These are phyloP conservation scores for Cephus nigrinus DNA, from an alignment of 2,888 invertebrate genomes.

Conservation along the genomic window DNA sequence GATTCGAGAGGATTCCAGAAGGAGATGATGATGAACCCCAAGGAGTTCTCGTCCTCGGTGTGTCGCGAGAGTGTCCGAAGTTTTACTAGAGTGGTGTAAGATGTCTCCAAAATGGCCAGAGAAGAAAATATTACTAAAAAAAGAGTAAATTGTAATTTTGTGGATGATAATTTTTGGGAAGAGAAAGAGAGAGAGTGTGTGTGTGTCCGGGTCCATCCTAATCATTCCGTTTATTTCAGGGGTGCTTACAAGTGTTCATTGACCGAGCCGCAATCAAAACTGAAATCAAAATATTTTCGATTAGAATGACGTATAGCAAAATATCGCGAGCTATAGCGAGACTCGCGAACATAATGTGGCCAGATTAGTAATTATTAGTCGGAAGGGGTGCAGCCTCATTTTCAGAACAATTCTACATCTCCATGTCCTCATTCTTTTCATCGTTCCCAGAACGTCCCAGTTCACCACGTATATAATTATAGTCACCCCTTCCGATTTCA, in stretches of 20 bases:
- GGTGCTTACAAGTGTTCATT: conserved; percentile 33
- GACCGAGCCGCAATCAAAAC: not conserved
- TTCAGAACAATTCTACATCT: not conserved
- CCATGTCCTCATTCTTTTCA: not conserved
- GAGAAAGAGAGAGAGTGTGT: conserved; percentile 4
- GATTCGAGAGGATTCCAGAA: not conserved
- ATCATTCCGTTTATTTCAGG: conserved; percentile 25
- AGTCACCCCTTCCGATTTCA: not conserved
- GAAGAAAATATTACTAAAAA: not conserved
- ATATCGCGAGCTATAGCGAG: not conserved
- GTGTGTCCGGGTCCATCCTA: conserved; percentile 29
- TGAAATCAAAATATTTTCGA: not conserved
- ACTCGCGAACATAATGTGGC: not conserved
- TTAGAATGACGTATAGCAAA: not conserved
- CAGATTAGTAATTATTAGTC: not conserved
- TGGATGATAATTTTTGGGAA: not conserved
- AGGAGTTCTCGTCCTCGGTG: not conserved
- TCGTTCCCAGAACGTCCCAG: not conserved
- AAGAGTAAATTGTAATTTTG: not conserved
- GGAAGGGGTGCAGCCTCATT: not conserved
- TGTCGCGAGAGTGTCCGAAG: not conserved
- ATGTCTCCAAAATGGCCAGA: not conserved
- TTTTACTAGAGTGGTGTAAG: not conserved
- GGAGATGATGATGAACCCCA: not conserved
- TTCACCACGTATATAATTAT: not conserved